phyloP scores from a whole-genome alignment of 1,140 invertebrate genomes.

The Daktulosphaira vitifoliae region DNA sequence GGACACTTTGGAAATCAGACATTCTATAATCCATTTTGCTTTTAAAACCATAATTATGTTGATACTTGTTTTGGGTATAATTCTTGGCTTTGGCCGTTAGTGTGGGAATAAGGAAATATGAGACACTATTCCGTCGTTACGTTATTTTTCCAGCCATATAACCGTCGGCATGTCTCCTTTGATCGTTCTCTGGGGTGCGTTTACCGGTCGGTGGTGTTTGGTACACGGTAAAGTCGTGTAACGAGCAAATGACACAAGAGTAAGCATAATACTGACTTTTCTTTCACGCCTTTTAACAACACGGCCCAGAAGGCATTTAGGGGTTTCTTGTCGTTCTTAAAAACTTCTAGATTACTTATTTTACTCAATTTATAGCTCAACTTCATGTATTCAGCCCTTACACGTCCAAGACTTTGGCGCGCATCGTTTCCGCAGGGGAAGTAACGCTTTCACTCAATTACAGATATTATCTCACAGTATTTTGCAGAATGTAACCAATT shows the following conservation, averaged over 20 bases:
- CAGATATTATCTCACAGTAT: not conserved
- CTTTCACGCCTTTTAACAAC: not conserved
- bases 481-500: not conserved
- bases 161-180: not conserved
- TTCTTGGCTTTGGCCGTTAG: not conserved
- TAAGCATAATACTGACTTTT: not conserved
- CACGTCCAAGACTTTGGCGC: too few species aligned
- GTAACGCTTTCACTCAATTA: not conserved
- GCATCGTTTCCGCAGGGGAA: not conserved
- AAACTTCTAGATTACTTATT: constrained; percentile 1
- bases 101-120: too few species aligned
- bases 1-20: too few species aligned
- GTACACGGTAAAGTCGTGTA: not conserved
- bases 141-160: not conserved
- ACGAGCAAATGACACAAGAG: constrained; percentile 9
- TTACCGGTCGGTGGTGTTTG: not conserved
- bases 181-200: constrained; percentile 23
- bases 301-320: not conserved
- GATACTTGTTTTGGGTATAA: too few species aligned
- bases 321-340: not conserved
- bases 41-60: too few species aligned
- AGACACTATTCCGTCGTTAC: not conserved
- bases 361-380: not conserved
- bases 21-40: too few species aligned
- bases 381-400: not conserved